phyloP scores from a whole-genome alignment of 2,888 invertebrate species.

The Pammene aurita region DNA sequence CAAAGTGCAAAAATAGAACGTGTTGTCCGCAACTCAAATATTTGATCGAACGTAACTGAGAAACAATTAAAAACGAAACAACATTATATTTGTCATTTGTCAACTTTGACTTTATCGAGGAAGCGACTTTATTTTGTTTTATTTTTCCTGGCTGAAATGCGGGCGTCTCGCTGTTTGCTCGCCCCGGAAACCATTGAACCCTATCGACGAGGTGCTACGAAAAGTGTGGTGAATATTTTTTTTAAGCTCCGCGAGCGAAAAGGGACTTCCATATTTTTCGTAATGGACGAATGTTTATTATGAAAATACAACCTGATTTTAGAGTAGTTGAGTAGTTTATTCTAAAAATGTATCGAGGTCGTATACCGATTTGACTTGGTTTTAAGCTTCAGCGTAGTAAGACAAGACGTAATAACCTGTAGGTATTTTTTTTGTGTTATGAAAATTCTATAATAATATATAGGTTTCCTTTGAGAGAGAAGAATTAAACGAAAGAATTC shows the following conservation, averaged over 20 bases:
- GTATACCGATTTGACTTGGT: too few species aligned
- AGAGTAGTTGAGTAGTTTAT: constrained; percentile 2
- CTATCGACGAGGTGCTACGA: constrained; percentile 21
- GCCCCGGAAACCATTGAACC: constrained; percentile 30
- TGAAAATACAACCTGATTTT: constrained; percentile 17
- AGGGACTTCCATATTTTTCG: constrained; percentile 7
- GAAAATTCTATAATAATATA: too few species aligned
- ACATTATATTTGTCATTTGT: constrained; percentile 26
- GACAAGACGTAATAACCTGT: too few species aligned
- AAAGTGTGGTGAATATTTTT: constrained; percentile 23
- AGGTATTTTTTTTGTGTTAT: too few species aligned
- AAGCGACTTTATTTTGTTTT: constrained; percentile 32
- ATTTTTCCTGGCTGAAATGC: constrained; percentile 34
- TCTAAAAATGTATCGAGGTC: neutral
- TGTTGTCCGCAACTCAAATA: too few species aligned
- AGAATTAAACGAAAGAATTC: too few species aligned
- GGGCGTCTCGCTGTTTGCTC: constrained; percentile 34
- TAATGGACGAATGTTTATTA: constrained; percentile 10
- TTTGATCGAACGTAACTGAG: too few species aligned
- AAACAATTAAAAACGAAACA: neutral
- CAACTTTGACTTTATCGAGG: constrained; percentile 4
- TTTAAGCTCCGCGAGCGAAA: neutral
- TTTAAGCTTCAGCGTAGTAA: too few species aligned
- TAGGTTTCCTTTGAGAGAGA: too few species aligned
- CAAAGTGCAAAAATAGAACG: too few species aligned